These are phyloP conservation scores for Urocynchramus pylzowi DNA, from an alignment of 2,113 vertebrate species.

Conservation along the genomic window DNA sequence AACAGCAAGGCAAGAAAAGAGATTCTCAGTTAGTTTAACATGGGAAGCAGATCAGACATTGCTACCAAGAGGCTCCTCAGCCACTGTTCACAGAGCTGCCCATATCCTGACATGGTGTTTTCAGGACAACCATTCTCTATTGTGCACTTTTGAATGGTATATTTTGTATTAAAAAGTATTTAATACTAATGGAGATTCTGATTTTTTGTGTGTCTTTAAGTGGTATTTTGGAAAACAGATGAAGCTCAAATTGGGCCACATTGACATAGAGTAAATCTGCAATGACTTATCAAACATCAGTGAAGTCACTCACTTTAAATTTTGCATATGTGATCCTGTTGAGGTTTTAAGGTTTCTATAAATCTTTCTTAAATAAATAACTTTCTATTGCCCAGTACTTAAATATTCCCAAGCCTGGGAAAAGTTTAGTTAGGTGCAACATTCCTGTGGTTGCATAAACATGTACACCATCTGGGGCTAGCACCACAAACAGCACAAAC, in stretches of 20 bases:
- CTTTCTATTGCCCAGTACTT: conserved; percentile 28
- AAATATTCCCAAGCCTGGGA: neutral
- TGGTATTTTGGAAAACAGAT: neutral
- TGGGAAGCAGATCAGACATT: neutral
- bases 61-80: neutral
- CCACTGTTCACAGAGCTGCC: neutral
- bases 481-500: neutral
- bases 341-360: conserved; percentile 35
- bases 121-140: neutral
- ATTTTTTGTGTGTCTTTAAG: neutral
- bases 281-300: neutral
- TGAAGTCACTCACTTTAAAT: neutral
- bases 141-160: neutral
- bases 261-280: neutral
- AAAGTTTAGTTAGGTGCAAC: neutral
- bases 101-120: neutral
- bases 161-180: neutral
- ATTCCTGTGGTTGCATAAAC: neutral
- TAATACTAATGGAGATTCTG: neutral
- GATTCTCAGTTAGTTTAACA: neutral
- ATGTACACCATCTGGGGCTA: neutral
- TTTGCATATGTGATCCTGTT: neutral
- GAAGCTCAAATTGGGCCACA: neutral
- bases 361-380: neutral
- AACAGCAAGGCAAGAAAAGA: neutral